These are phyloP conservation scores for Apteryx mantelli DNA, from an alignment of 2,113 vertebrate genomes.

Conservation along the genomic window DNA sequence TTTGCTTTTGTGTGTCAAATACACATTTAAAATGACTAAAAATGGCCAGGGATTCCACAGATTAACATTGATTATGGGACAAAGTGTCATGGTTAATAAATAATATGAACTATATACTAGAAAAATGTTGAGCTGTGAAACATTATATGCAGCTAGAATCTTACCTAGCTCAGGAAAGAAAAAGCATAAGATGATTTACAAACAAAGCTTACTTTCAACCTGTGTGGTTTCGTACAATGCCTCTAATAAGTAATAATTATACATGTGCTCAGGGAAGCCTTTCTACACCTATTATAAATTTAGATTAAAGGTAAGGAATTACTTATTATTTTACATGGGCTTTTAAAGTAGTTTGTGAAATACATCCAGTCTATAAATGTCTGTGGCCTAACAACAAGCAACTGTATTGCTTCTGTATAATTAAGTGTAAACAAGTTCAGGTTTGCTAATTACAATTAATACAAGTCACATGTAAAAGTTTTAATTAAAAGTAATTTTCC, in stretches of 20 bases:
- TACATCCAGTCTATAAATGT: constrained; percentile 31
- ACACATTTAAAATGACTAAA: background rate
- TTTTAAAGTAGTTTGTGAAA: constrained; percentile 57
- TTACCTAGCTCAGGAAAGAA: background rate
- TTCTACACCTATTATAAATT: constrained; percentile 28
- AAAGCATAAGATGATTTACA: background rate
- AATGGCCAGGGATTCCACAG: background rate
- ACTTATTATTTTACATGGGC: constrained; percentile 11
- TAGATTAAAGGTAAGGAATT: constrained; percentile 12
- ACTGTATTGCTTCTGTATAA: background rate
- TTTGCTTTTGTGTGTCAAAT: background rate
- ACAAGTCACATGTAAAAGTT: background rate
- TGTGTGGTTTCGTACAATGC: fast-evolving
- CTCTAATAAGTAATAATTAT: background rate
- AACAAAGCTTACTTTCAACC: constrained; percentile 1
- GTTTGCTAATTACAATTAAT: constrained; percentile 20
- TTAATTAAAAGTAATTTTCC: constrained; percentile 4
- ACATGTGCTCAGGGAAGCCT: background rate
- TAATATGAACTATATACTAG: background rate
- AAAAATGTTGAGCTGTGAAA: background rate
- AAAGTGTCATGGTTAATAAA: background rate
- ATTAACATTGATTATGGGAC: background rate
- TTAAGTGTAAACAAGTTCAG: background rate
- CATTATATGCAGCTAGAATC: background rate
- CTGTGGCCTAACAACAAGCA: constrained; percentile 23